Base-by-base conservation (phyloP, 2,888 invertebrate species). In the Apomyelois bistriatella region DNA sequence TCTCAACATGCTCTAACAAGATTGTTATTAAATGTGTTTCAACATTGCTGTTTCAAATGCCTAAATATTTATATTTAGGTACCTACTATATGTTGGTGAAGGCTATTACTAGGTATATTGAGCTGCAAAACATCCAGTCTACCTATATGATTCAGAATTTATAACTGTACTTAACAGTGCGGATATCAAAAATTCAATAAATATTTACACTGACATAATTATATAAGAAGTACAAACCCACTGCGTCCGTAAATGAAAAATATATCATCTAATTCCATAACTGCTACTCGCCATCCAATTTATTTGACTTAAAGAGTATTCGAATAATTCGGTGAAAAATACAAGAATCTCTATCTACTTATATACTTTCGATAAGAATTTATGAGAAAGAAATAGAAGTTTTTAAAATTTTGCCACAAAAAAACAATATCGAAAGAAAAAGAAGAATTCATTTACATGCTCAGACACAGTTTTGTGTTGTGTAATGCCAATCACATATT, bases 261-360 rank as follows among this genome's bases (percentile, higher is more conserved):
- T 70, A 79, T 74, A 74, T 84, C 85, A 63, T 85, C 83, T 82
- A 85, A 76, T 74, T 86, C 86, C 88, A 89, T 88, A 70, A 74
- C 77, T 69, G 73, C 75, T 74, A 76, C 66, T 70, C 65, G 70
- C 73, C 76, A 74, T 76, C 67, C 74, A 74, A 70, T 66, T 67
- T 65, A 61, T 62, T 58, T 59, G 62, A 57, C 62, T 56, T 60
- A 42, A 52, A 42, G 28, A 6, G 12, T 17, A 30, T 22, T 48
- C 9, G 48, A 36, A 13, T 49, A 40, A 9, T 9, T 32, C 10
- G 5, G 7, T 32, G 49, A 13, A 40, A 43, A 32, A n/a, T n/a
- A n/a, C n/a, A n/a, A n/a, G n/a, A n/a, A n/a, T n/a, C 22, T 53
- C 35, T 37, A 52, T 43, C 30, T 30, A 28, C 42, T 12, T 15